Conservation (phyloP, 2,797 vertebrate genomes). For the Aphelocoma californica region DNA sequence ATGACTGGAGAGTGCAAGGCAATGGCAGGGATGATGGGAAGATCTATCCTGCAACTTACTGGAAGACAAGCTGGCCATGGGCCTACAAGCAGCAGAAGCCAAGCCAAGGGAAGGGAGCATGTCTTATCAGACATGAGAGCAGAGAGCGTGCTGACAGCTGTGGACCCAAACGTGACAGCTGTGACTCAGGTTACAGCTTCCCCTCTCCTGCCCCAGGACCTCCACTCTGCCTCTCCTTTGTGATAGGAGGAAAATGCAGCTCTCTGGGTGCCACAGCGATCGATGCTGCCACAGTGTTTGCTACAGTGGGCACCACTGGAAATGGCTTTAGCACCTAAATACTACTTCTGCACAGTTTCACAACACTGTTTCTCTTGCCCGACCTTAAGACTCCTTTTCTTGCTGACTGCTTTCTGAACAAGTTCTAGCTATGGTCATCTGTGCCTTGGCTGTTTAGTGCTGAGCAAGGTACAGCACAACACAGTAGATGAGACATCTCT, state of each 20-base stretch:
- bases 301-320: neutral
- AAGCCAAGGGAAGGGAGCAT: neutral
- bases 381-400: neutral
- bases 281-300: rapidly evolving
- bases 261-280: rapidly evolving
- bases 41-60: neutral
- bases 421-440: neutral
- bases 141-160: neutral
- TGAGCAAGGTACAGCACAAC: rapidly evolving
- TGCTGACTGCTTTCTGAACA: neutral
- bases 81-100: neutral
- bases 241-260: neutral
- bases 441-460: neutral
- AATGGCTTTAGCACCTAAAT: neutral
- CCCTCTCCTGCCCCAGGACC: neutral
- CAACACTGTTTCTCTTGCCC: neutral
- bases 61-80: neutral
- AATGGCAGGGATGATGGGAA: neutral
- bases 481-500: too few species aligned
- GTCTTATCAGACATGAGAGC: neutral
- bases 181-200: neutral
- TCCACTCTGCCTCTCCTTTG: neutral
- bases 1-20: neutral
- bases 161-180: neutral
- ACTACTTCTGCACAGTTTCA: neutral